Evolutionary conservation across 2,113 vertebrate genomes (phyloP).

Genomic region (Triplophysa siluroides): DNA sequence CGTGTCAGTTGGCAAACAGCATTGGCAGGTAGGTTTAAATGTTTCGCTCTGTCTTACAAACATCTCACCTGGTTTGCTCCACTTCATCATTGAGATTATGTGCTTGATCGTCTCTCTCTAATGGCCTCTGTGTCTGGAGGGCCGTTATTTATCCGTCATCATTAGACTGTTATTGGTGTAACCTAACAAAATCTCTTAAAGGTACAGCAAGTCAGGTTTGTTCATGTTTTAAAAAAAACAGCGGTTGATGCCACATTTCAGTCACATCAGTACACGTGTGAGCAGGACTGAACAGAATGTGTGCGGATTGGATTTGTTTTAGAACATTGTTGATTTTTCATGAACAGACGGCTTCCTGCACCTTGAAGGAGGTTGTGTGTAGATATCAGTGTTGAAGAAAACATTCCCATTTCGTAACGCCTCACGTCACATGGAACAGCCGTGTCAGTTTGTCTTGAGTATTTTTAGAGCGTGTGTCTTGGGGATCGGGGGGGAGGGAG

Average conservation of each 20-base stretch:
- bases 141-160: not conserved
- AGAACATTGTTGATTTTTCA: no score
- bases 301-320: no score
- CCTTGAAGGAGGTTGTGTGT: not conserved
- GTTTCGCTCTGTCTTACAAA: no score
- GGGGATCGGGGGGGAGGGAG: not conserved
- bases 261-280: no score
- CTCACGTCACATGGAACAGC: slow-evolving; percentile 26
- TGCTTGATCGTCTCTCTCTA: not conserved
- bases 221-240: no score
- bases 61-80: no score
- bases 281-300: no score
- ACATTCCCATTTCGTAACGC: slow-evolving; percentile 15
- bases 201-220: no score
- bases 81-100: not conserved
- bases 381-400: not conserved
- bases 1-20: no score
- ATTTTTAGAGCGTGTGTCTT: slow-evolving; percentile 29
- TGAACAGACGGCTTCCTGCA: not conserved
- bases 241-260: no score
- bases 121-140: not conserved
- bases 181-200: no score
- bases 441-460: slow-evolving; percentile 34
- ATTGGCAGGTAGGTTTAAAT: no score
- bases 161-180: not conserved